A percentile compares a stretch with the other conserved stretches of the same genome.
phyloP scores from a whole-genome alignment of 2,797 vertebrate genomes.

The Strix occidentalis region DNA sequence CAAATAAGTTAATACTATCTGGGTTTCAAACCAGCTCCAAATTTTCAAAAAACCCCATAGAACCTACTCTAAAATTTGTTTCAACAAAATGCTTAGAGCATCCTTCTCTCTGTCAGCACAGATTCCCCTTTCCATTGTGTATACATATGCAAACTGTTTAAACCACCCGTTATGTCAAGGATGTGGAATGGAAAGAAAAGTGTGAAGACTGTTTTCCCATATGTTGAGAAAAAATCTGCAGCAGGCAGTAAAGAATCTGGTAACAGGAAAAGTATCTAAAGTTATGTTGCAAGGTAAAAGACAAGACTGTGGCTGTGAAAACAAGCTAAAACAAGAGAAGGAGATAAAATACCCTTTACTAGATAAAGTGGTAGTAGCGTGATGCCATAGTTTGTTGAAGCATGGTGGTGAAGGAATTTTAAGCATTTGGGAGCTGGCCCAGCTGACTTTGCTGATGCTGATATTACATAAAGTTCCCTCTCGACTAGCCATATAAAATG shows the following conservation, averaged over 20 bases:
- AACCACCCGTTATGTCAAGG: neutral
- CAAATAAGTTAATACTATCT: neutral
- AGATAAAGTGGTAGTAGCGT: neutral
- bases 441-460: neutral
- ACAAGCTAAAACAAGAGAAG: neutral
- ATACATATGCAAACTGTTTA: slow-evolving; percentile 16
- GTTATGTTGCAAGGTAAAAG: slow-evolving; percentile 40
- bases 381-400: neutral
- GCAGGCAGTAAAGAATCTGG: slow-evolving; percentile 20
- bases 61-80: neutral
- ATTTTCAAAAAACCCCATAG: neutral
- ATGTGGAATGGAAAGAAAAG: slow-evolving; percentile 28
- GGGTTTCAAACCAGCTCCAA: neutral
- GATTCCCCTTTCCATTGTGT: slow-evolving; percentile 26
- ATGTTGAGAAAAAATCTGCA: slow-evolving; percentile 27
- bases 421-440: neutral
- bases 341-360: neutral
- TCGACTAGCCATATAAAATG: neutral
- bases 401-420: neutral
- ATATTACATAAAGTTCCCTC: neutral
- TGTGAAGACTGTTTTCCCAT: slow-evolving; percentile 31
- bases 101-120: neutral
- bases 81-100: neutral
- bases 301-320: neutral
- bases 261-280: slow-evolving; percentile 3